Evolutionary conservation across 2,888 invertebrate species (phyloP).

Genomic region (Drosophila borealis): DNA sequence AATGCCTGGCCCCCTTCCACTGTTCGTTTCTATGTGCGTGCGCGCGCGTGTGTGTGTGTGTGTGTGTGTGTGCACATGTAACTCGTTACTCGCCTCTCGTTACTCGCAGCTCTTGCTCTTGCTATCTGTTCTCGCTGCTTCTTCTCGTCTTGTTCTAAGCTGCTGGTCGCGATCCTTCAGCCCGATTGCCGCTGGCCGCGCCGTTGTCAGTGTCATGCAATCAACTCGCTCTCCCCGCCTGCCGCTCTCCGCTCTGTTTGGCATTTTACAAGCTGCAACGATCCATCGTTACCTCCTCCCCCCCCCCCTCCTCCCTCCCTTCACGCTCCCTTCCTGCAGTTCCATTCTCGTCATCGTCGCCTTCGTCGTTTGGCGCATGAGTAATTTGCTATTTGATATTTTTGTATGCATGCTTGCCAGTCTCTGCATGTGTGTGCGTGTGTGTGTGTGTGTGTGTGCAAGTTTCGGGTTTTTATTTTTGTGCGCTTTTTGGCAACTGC

Average conservation of each 20-base stretch:
- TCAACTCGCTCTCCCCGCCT: neutral
- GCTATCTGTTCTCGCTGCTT: neutral
- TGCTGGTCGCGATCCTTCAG: conserved; percentile 14
- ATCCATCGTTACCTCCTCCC: no score
- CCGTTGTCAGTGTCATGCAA: conserved; percentile 15
- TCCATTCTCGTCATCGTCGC: conserved; percentile 26
- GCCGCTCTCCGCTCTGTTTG: no score
- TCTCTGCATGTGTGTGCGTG: conserved; percentile 23
- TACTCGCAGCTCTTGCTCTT: neutral
- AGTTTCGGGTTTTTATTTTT: conserved; percentile 59
- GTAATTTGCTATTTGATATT: conserved; percentile 82
- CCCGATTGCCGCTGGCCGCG: neutral
- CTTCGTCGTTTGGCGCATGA: conserved; percentile 61
- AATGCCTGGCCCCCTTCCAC: conserved; percentile 2
- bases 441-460: conserved; percentile 31
- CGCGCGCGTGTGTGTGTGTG: neutral
- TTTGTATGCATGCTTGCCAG: conserved; percentile 39
- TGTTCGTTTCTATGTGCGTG: neutral
- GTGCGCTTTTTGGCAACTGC: conserved; percentile 66
- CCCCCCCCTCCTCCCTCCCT: neutral
- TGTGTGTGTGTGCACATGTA: conserved; percentile 1
- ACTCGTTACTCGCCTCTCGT: neutral
- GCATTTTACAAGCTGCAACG: conserved; percentile 19
- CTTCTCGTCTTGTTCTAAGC: conserved; percentile 16
- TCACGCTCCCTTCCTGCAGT: neutral